Base-by-base conservation (phyloP, 2,113 vertebrate species). In the Nesospiza acunhae region DNA sequence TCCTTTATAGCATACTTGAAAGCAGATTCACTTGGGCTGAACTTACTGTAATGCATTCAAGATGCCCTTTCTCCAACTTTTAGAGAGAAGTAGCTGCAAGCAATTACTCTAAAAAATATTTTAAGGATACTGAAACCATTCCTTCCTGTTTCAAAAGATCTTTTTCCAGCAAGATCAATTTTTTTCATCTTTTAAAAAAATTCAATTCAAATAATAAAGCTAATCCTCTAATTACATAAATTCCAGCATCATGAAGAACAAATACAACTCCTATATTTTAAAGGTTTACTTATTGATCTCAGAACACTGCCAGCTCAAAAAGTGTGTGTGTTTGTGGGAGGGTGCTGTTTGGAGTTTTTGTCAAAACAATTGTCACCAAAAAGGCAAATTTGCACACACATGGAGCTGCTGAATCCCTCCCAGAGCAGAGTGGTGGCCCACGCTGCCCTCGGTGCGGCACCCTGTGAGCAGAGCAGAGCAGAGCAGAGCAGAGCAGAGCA, bases 381-480 rank as follows among this genome's bases (percentile, higher is more conserved):
- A 37, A 69, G 21, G 13, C 63, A 73, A 35, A 56, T 52, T 39
- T 47, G 41, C 27, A n/a, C 7, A 19, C 22, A 3, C 2, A 1
- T 15, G n/a, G 37, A 68, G 59, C 21, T 5, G 7, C 13, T 84
- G 72, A 69, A 49, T 42, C 23, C 30, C 31, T 78, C n/a, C 47
- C 46, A 27, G 53, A 28, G 31, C n/a, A 52, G 63, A 62, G 74
- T 0, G 2, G n/a, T 24, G 39, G 31, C 41, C 59, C 3, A 1
- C 3, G 15, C 44, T 2, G 3, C 1, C 10, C 31, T 42, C 55
- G 26, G 28, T 0, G 0, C 26, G 39, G 27, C 33, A 37, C 22
- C 20, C 33, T 49, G 53, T 0, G 0, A 64, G 56, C 16, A 37
- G 23, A 64, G 59, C 44, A 79, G 0, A 56, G 60, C 37, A 80